Evolutionary conservation across 1,140 invertebrate species (phyloP), one percentile per base, ranked within the genome.

Genomic region (Holotrichia oblita): DNA sequence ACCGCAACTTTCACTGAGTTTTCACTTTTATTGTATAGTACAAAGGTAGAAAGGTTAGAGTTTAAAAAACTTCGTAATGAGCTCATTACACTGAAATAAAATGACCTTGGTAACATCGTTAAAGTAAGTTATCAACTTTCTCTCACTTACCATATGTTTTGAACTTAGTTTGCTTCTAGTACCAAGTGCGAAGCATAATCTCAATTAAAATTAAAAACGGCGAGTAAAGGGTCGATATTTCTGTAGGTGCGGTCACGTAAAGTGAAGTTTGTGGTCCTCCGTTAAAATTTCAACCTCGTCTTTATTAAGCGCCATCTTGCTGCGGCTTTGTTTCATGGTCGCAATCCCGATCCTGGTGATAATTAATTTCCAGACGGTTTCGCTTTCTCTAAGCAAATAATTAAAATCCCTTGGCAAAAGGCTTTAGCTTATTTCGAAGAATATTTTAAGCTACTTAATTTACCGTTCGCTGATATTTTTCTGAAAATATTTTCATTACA

Each of bases 341-440:
- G 14, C 12, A 14, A 17, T n/a, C 48, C 48, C 17, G 48, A 55
- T 55, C n/a, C 48, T 55, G 17, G 14, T 55, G 14, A 55, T 17
- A 55, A 55, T 55, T 55, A 55, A 55, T 55, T 55, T 55, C 14
- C n/a, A n/a, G 48, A 55, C 17, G 48, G 48, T 55, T 55, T 55
- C 48, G 14, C n/a, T 17, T 14, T 55, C n/a, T 17, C 48, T 55
- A 6, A 17, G 12, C 48, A 17, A 55, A 55, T 55, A 55, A 55
- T 55, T 55, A 55, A 17, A 6, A 0, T 55, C 17, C 17, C 7
- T 6, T 17, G n/a, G 17, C 14, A 55, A 55, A 55, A 55, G 48
- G n/a, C 48, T 55, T 55, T 55, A n/a, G 6, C 42, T 55, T 17
- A 17, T 55, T 55, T n/a, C 6, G 48, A n/a, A 17, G n/a, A 20